Evolutionary conservation across 2,888 invertebrate species (phyloP).

Genomic region (Lomographa bimaculata): DNA sequence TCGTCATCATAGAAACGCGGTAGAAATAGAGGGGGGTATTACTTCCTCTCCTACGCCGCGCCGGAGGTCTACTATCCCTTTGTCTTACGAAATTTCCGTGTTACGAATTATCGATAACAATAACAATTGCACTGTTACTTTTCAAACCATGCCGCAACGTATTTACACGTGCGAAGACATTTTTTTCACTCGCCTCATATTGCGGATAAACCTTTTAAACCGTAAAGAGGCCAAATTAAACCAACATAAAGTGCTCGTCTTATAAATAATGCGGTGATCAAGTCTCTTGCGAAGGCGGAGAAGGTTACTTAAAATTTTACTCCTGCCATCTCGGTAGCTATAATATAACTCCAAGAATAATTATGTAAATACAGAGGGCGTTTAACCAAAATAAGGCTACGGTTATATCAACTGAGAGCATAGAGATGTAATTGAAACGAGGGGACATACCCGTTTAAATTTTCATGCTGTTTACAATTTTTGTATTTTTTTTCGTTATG

Average conservation of each 20-base stretch:
- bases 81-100: no score
- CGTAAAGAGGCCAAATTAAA: slow-evolving; percentile 47
- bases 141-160: no score
- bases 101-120: no score
- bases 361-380: slow-evolving; percentile 47
- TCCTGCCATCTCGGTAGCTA: slow-evolving; percentile 41
- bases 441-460: slow-evolving; percentile 34
- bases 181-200: slow-evolving; percentile 31
- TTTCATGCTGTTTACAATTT: slow-evolving; percentile 36
- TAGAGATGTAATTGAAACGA: slow-evolving; percentile 39
- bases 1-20: no score
- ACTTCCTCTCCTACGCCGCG: no score
- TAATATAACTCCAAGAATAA: slow-evolving; percentile 49
- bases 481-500: slow-evolving; percentile 15
- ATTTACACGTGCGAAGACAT: slow-evolving; percentile 11
- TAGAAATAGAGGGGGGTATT: no score
- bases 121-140: no score
- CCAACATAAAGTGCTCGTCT: slow-evolving; percentile 48
- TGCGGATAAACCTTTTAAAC: slow-evolving; percentile 31
- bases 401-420: slow-evolving; percentile 34
- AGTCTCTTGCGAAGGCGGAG: slow-evolving; percentile 33
- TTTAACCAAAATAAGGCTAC: slow-evolving; percentile 37
- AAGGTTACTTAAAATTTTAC: slow-evolving; percentile 51
- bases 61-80: no score
- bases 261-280: slow-evolving; percentile 58